These are phyloP conservation scores for Caradrina clavipalpis DNA, from an alignment of 2,888 invertebrate genomes.

Conservation along the genomic window DNA sequence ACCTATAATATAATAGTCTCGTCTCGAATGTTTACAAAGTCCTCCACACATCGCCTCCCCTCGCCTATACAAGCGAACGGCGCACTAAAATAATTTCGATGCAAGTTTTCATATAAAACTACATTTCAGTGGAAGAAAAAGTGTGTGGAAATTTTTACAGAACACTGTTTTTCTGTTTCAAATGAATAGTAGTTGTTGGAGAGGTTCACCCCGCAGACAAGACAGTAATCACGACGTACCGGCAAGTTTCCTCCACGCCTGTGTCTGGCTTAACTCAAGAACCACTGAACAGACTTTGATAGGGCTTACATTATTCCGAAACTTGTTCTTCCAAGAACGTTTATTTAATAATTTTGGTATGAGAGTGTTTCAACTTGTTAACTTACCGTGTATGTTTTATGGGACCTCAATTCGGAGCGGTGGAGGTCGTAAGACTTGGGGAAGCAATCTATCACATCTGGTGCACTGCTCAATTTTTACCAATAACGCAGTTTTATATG, in stretches of 20 bases:
- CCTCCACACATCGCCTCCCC: slow-evolving; percentile 71
- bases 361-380: slow-evolving; percentile 47
- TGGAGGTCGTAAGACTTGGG: slow-evolving; percentile 7
- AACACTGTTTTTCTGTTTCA: slow-evolving; percentile 51
- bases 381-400: slow-evolving; percentile 51
- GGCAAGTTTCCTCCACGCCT: slow-evolving; percentile 49
- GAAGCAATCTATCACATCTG: slow-evolving; percentile 42
- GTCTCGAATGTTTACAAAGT: slow-evolving; percentile 84
- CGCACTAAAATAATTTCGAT: slow-evolving; percentile 69
- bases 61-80: slow-evolving; percentile 65
- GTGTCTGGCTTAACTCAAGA: slow-evolving; percentile 56
- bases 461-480: slow-evolving; percentile 40
- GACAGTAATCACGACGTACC: slow-evolving; percentile 53
- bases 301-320: slow-evolving; percentile 56
- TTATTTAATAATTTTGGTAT: slow-evolving; percentile 52
- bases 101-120: slow-evolving; percentile 66
- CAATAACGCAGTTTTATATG: slow-evolving; percentile 31
- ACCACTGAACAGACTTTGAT: slow-evolving; percentile 52
- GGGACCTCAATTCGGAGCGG: slow-evolving; percentile 21
- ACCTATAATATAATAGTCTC: slow-evolving; percentile 69
- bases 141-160: slow-evolving; percentile 25
- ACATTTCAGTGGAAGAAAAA: slow-evolving; percentile 59
- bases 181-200: slow-evolving; percentile 31
- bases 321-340: slow-evolving; percentile 52
- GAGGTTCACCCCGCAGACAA: slow-evolving; percentile 29